A percentile compares a stretch with the other conserved stretches of the same genome.
phyloP scores from a whole-genome alignment of 2,113 vertebrate genomes.

The Ictidomys tridecemlineatus region DNA sequence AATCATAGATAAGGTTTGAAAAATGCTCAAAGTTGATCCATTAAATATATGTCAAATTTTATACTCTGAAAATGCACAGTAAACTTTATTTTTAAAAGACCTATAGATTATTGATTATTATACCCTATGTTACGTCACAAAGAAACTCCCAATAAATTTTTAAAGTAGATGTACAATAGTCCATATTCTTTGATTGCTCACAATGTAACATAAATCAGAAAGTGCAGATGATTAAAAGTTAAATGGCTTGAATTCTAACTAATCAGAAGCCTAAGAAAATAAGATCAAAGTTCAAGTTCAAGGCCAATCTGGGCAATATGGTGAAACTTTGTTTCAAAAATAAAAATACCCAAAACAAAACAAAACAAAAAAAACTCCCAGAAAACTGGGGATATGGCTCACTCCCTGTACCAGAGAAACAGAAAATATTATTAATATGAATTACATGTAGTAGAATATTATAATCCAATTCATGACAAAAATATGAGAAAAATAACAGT shows the following conservation, averaged over 20 bases:
- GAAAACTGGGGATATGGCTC: too few species aligned
- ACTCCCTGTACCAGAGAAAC: too few species aligned
- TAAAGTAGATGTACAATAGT: not conserved
- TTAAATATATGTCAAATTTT: not conserved
- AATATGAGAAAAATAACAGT: not conserved
- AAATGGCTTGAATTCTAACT: not conserved
- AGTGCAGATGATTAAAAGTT: not conserved
- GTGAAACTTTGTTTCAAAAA: too few species aligned
- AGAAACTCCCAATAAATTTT: not conserved
- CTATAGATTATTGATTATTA: not conserved
- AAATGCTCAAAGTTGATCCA: not conserved
- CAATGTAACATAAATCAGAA: slow-evolving; percentile 1
- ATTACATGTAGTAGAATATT: not conserved
- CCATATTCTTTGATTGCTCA: not conserved
- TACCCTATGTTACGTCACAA: not conserved
- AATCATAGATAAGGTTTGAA: not conserved
- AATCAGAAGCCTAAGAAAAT: too few species aligned
- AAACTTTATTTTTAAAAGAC: not conserved
- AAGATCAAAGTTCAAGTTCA: too few species aligned
- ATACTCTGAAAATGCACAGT: not conserved
- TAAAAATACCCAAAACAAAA: too few species aligned
- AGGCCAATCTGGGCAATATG: too few species aligned
- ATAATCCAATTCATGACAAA: not conserved
- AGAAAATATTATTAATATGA: not conserved
- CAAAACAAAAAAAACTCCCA: too few species aligned